A percentile compares a stretch with the other conserved stretches of the same genome.
These are phyloP conservation scores for Eptatretus atami DNA, from an alignment of 2,797 vertebrate species.

Conservation along the genomic window DNA sequence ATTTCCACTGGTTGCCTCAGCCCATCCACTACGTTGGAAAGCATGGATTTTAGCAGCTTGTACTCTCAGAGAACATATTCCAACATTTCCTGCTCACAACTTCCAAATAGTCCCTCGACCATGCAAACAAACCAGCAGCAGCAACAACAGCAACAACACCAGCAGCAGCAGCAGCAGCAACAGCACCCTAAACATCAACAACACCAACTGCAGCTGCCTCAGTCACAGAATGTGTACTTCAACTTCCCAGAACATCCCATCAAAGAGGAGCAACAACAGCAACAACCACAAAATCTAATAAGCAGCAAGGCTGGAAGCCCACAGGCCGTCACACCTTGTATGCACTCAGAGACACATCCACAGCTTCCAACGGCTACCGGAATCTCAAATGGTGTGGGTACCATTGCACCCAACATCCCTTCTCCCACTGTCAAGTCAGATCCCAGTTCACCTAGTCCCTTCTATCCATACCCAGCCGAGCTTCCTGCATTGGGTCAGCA, in stretches of 20 bases:
- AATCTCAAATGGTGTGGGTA: background rate
- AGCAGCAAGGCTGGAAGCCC: slow-evolving; percentile 2
- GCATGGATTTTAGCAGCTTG: slow-evolving; percentile 98
- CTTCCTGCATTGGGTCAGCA: slow-evolving; percentile 28
- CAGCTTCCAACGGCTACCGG: background rate
- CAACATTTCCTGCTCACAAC: background rate
- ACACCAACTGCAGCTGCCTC: slow-evolving; percentile 3
- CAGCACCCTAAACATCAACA: background rate
- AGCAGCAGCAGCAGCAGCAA: background rate
- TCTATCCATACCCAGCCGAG: slow-evolving; percentile 11
- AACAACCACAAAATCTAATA: background rate
- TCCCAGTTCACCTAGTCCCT: background rate
- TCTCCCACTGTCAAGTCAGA: slow-evolving; percentile 4
- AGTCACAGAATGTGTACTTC: background rate
- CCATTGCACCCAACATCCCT: background rate
- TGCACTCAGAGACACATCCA: background rate
- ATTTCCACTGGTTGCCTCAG: slow-evolving; percentile 28
- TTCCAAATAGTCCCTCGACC: background rate
- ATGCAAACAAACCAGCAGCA: slow-evolving; percentile 1
- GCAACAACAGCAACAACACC: slow-evolving; percentile 1
- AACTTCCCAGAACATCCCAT: slow-evolving; percentile 3
- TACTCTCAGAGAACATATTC: slow-evolving; percentile 47
- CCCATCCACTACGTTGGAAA: slow-evolving; percentile 87
- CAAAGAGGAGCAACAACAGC: slow-evolving; percentile 4
- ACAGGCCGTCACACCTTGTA: background rate